Evolutionary conservation across 2,888 invertebrate species (phyloP), one percentile per base, ranked within the genome.

Genomic region (Metellina segmentata): DNA sequence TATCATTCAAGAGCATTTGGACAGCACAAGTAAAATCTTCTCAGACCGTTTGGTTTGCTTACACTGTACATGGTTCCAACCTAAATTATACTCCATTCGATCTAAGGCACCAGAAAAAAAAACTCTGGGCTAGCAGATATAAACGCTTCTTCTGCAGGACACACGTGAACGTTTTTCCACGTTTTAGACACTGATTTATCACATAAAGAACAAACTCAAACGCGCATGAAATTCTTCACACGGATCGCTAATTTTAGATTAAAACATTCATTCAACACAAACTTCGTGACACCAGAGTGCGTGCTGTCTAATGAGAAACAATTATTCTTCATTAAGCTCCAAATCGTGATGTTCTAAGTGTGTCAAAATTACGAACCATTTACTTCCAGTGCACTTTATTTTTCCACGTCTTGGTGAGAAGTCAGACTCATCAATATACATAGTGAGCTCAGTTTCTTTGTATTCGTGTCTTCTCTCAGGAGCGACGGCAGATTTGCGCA

Each of bases 291-390:
- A 20, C 7, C 34, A 20, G n/a, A 34, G 7, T 72, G 71, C 74
- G 53, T 81, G 81, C n/a, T 20, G 7, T n/a, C 20, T 53, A 49
- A 74, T 13, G 16, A 19, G 9, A 52, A 61, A 34, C 49, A 53
- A 85, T 85, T 61, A n/a, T 52, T 85, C 85, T 85, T 75, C 74
- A 85, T 85, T 85, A 85, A 11, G 8, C 13, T 53, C 53, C 16
- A 85, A 13, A 53, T 20, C 72, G 19, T 51, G 82, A 83, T 51
- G 34, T 19, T 72, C 52, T 85, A 75, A 53, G 75, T 34, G 75
- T 34, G 34, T 75, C 75, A 9, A 75, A 85, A 61, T 75, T 85
- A 61, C 48, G n/a, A 49, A 72, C 52, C 72, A 72, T 72, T 83
- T 6, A 83, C 20, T 48, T 75, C 48, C 6, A 52, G 20, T 75